Evolutionary conservation across 2,888 invertebrate species (phyloP), one percentile per base, ranked within the genome.

Genomic region (Gryllus longicercus): DNA sequence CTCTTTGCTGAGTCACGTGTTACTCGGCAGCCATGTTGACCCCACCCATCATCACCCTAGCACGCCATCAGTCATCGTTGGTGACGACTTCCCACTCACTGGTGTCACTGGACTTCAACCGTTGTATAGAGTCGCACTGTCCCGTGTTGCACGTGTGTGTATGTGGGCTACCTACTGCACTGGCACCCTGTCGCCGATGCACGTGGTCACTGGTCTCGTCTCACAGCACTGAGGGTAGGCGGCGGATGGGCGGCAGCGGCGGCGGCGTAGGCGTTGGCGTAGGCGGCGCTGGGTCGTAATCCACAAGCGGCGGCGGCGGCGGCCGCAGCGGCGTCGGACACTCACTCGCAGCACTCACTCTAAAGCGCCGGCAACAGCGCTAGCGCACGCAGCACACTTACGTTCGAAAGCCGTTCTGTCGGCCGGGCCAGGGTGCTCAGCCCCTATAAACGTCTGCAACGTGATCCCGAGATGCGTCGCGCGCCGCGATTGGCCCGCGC

Each of bases 351-450:
- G n/a, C 63, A 63, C 63, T 63, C 63, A 63, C 63, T 63, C 63
- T 63, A 14, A n/a, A 14, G 63, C 63, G 14, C 63, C 77, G 21
- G 74, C 74, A 74, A 79, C 23, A n/a, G 16, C 50, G 74, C n/a
- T 16, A 63, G 50, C 25, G 63, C 80, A 81, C 81, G 88, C 86
- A 88, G 87, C 89, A 78, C 85, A 96, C 96, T 96, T 95, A 96
- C 96, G 95, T 95, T 95, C 93, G 93, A 94, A 94, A 95, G 96
- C 95, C 95, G 95, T 95, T 96, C 96, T 96, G 96, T 94, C 93
- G 93, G 92, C 92, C 91, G 90, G 91, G 91, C 91, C 90, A 91
- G 90, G 89, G 90, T 89, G 87, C 87, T 87, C 89, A 89, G 90
- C 90, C 90, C 91, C 93, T 93, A 93, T 93, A 94, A 93, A 93